phyloP scores from a whole-genome alignment of 1,140 invertebrate genomes.

The Neomicropteryx cornuta region DNA sequence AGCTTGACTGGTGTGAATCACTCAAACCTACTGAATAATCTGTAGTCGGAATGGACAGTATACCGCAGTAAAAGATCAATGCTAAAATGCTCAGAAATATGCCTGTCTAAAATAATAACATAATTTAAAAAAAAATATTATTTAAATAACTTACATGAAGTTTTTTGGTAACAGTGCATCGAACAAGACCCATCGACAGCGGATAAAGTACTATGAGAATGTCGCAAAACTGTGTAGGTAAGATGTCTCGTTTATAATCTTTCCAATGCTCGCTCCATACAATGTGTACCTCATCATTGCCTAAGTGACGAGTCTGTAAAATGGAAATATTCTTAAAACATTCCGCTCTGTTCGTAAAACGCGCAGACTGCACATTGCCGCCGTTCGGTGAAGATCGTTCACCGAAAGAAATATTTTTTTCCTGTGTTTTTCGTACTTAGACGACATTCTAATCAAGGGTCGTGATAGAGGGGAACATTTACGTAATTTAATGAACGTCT shows the following conservation, averaged over 20 bases:
- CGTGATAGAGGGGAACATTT: no score
- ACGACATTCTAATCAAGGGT: no score
- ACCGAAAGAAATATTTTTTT: no score
- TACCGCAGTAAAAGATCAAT: background rate
- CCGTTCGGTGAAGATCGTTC: no score
- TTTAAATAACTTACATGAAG: constrained; percentile 58
- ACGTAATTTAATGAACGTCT: no score
- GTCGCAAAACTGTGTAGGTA: constrained; percentile 99
- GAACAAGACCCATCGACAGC: constrained; percentile 65
- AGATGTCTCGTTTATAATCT: constrained; percentile 92
- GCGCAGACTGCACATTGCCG: no score
- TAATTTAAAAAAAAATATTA: constrained; percentile 1
- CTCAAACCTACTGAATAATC: background rate
- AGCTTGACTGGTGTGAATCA: background rate
- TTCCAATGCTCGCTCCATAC: constrained; percentile 97
- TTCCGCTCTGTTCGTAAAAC: no score
- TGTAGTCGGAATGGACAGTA: background rate
- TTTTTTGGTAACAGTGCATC: constrained; percentile 77
- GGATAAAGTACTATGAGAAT: constrained; percentile 97
- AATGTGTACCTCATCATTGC: constrained; percentile 98
- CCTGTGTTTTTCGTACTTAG: no score
- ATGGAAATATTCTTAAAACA: constrained; percentile 11
- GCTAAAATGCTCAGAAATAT: background rate
- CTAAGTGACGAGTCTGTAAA: constrained; percentile 80
- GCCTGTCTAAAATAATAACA: background rate